A percentile compares a stretch with the other conserved stretches of the same genome.
phyloP scores from a whole-genome alignment of 2,113 vertebrate genomes.

The Vombatus ursinus region DNA sequence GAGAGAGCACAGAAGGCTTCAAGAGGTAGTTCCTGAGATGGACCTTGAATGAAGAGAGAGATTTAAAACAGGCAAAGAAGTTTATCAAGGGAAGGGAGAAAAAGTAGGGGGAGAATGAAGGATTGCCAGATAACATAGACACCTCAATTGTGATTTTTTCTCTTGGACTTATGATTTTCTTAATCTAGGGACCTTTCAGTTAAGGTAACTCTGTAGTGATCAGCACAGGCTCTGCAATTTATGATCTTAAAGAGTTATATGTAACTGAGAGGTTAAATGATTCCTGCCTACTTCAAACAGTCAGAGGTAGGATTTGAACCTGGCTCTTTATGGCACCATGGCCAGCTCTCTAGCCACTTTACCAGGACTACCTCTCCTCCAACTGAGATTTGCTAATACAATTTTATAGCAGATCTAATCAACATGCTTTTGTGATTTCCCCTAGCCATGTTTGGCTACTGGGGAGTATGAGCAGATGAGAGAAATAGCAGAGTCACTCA shows the following conservation, averaged over 20 bases:
- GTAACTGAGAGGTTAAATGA: not conserved
- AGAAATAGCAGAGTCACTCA: not conserved
- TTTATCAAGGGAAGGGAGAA: not conserved
- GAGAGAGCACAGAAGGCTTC: not conserved
- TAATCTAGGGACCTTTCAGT: not conserved
- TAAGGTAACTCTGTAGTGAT: not conserved
- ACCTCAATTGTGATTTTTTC: not conserved
- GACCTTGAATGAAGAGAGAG: not conserved
- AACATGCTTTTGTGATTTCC: not conserved
- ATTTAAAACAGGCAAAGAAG: not conserved
- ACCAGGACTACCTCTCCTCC: not conserved
- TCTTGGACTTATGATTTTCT: not conserved
- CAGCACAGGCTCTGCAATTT: not conserved
- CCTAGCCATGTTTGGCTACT: not conserved
- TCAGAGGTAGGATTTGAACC: not conserved
- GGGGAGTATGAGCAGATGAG: not conserved
- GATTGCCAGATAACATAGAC: not conserved
- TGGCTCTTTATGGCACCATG: not conserved
- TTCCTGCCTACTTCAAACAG: not conserved
- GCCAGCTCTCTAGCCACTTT: not conserved
- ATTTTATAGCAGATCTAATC: not conserved
- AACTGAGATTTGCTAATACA: not conserved
- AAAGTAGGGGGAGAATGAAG: not conserved
- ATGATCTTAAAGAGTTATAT: not conserved
- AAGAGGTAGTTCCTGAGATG: not conserved